Evolutionary conservation across 2,797 vertebrate genomes (phyloP).

Genomic region (Microctenopoma steveboyesi): DNA sequence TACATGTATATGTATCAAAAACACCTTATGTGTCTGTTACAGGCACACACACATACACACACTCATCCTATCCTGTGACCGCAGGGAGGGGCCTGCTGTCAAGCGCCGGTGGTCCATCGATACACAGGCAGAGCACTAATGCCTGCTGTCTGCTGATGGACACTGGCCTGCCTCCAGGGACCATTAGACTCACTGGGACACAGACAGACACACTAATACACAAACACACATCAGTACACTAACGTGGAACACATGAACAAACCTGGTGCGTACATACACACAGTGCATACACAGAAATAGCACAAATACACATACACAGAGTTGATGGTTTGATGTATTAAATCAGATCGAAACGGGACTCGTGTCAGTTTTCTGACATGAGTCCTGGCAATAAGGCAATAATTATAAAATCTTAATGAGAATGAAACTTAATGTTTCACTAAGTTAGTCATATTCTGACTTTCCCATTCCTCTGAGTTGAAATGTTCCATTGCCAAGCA

Average conservation of each 20-base stretch:
- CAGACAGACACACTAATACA: conserved; percentile 53
- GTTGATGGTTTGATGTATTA: too few relatives aligned
- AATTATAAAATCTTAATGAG: neutral
- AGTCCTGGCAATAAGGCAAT: neutral
- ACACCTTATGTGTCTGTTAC: conserved; percentile 53
- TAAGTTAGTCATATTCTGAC: neutral
- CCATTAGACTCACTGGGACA: conserved; percentile 87
- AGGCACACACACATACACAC: conserved; percentile 35
- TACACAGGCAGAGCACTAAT: conserved; percentile 93
- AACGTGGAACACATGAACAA: conserved; percentile 45
- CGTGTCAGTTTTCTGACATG: neutral
- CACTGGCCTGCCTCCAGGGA: conserved; percentile 92
- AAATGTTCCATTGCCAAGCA: neutral
- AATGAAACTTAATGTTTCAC: neutral
- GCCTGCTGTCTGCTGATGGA: conserved; percentile 90
- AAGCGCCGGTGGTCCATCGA: conserved; percentile 88
- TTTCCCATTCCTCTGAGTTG: conserved; percentile 1
- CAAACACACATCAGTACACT: conserved; percentile 48
- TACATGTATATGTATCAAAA: conserved; percentile 44
- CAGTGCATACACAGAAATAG: conserved; percentile 5
- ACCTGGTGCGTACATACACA: conserved; percentile 12
- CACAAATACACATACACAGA: neutral
- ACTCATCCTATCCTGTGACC: conserved; percentile 64
- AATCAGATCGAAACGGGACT: too few relatives aligned
- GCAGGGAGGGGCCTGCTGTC: conserved; percentile 87